These are phyloP conservation scores for Saguinus midas DNA, from an alignment of 2,113 vertebrate species.

Conservation along the genomic window DNA sequence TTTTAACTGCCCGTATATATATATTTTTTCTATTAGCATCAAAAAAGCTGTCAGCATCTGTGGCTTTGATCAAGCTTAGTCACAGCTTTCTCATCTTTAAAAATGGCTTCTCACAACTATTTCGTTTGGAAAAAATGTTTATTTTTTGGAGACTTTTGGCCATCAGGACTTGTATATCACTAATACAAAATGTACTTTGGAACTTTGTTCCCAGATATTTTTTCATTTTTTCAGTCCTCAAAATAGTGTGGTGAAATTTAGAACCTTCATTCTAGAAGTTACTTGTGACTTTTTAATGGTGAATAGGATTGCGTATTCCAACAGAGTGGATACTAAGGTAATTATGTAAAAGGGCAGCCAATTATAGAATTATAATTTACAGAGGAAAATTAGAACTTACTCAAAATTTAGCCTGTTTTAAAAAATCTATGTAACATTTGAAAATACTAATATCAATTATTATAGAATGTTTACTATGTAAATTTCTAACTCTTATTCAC, in stretches of 20 bases:
- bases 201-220: not conserved
- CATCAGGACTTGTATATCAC: not conserved
- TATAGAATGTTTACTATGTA: slow-evolving; percentile 43
- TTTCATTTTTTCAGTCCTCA: not conserved
- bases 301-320: not conserved
- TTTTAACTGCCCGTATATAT: not conserved
- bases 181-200: not conserved
- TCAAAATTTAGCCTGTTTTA: slow-evolving; percentile 23
- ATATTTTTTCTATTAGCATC: not conserved
- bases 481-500: slow-evolving; percentile 49
- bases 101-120: not conserved
- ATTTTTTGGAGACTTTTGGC: not conserved
- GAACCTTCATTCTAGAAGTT: not conserved
- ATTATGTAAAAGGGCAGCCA: slow-evolving; percentile 55
- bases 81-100: not conserved
- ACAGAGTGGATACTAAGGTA: slow-evolving; percentile 5
- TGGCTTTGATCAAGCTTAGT: not conserved
- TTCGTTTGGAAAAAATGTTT: not conserved
- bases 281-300: not conserved
- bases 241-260: not conserved
- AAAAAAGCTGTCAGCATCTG: not conserved
- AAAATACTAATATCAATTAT: slow-evolving; percentile 22
- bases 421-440: slow-evolving; percentile 18
- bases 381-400: slow-evolving; percentile 55
- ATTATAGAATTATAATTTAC: slow-evolving; percentile 55